phyloP scores from a whole-genome alignment of 2,797 vertebrate species.

The Anguilla anguilla region DNA sequence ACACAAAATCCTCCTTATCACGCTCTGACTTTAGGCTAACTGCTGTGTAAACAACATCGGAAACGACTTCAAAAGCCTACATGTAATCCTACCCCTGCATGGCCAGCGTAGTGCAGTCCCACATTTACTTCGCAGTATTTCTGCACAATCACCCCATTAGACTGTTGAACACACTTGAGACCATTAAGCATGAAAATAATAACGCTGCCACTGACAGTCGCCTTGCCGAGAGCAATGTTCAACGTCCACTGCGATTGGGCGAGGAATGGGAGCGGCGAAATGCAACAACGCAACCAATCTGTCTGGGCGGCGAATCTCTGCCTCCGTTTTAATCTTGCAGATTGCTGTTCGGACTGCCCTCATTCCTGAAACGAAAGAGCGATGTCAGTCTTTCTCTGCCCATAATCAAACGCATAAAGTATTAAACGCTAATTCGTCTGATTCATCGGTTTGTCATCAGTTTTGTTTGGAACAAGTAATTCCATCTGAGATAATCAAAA shows the following conservation, averaged over 20 bases:
- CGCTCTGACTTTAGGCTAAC: neutral
- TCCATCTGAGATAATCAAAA: conserved; percentile 29
- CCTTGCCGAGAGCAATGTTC: conserved; percentile 8
- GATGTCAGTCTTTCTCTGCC: neutral
- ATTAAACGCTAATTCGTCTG: conserved; percentile 24
- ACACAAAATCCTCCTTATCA: neutral
- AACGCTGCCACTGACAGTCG: neutral
- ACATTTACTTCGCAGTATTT: neutral
- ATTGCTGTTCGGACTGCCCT: conserved; percentile 12
- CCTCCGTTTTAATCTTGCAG: conserved; percentile 17
- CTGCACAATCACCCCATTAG: conserved; percentile 6
- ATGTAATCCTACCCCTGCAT: neutral
- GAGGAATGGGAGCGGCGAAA: conserved; percentile 9
- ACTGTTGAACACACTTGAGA: neutral
- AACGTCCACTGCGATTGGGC: neutral
- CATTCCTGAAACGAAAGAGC: conserved; percentile 8
- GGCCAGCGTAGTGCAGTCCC: neutral
- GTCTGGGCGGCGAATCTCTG: neutral
- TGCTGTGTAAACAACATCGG: neutral
- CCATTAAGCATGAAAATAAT: neutral
- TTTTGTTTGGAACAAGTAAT: conserved; percentile 21
- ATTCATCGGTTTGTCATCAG: neutral
- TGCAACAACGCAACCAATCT: conserved; percentile 16
- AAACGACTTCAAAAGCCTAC: neutral
- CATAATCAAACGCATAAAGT: conserved; percentile 23